A percentile compares a stretch with the other conserved stretches of the same genome.
phyloP scores from a whole-genome alignment of 2,888 invertebrate genomes.

The Athrips mouffetella region DNA sequence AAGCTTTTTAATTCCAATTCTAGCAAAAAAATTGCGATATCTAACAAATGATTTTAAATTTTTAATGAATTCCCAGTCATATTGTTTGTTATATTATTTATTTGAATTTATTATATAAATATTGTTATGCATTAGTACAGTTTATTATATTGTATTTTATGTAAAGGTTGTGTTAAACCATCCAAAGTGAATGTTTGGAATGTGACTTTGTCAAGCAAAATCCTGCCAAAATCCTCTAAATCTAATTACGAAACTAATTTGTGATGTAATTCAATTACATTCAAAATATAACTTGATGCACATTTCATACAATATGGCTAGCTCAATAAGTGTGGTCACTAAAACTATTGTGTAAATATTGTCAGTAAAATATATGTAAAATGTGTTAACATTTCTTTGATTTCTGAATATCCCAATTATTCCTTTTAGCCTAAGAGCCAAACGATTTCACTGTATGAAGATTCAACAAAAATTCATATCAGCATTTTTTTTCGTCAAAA shows the following conservation, averaged over 20 bases:
- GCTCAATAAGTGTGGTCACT: slow-evolving; percentile 78
- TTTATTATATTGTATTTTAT: slow-evolving; percentile 55
- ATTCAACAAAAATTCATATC: too few species aligned
- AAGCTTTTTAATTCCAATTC: slow-evolving; percentile 52
- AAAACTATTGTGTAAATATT: slow-evolving; percentile 75
- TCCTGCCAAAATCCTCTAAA: slow-evolving; percentile 69
- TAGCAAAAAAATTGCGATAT: slow-evolving; percentile 55
- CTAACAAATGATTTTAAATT: slow-evolving; percentile 23
- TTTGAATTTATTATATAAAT: slow-evolving; percentile 37
- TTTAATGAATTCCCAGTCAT: slow-evolving; percentile 43
- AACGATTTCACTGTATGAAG: too few species aligned
- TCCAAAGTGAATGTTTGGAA: slow-evolving; percentile 52
- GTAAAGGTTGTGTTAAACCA: slow-evolving; percentile 55
- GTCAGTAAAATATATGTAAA: slow-evolving; percentile 77
- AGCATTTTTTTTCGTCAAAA: too few species aligned
- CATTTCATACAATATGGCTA: slow-evolving; percentile 74
- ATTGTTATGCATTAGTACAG: slow-evolving; percentile 45
- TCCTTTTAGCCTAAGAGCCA: too few species aligned
- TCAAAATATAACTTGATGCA: slow-evolving; percentile 60
- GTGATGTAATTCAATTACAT: slow-evolving; percentile 73
- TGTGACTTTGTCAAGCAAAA: slow-evolving; percentile 68
- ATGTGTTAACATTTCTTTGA: slow-evolving; percentile 59
- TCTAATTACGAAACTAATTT: slow-evolving; percentile 45
- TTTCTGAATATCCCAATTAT: slow-evolving; percentile 15
- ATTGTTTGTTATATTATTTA: slow-evolving; percentile 39